Evolutionary conservation across 2,797 vertebrate species (phyloP), one percentile per base, ranked within the genome.

Genomic region (Avahi laniger): DNA sequence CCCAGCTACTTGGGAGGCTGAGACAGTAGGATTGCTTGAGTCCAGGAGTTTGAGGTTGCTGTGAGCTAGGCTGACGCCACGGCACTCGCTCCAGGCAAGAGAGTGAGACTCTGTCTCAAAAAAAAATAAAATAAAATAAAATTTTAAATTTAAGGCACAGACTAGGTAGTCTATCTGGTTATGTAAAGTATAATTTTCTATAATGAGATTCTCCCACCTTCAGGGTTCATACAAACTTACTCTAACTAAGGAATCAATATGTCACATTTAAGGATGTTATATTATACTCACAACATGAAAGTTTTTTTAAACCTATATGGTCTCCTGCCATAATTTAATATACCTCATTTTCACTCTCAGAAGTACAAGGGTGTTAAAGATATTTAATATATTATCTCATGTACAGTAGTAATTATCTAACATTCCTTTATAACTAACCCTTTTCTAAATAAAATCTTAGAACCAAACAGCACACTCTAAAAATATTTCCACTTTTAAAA

Each of bases 401-500:
- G 20, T 50, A 87, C 1, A 33, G 33, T 14, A 75, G 65, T 38
- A 75, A 82, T 81, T 61, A 54, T 24, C 73, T 89, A 65, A 61
- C 82, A 83, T 46, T 83, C 41, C 24, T 79, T 91, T 78, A 22
- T 76, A 91, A 54, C 35, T 63, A 78, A 78, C 6, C 35, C 12
- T 24, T 88, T 63, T 38, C 70, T 52, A 70, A 70, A 50, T 61
- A 83, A 86, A 57, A 57, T 43, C 57, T 75, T 76, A 79, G 38
- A 80, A 59, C 72, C 67, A 93, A 50, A 75, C 43, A 91, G 50
- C 30, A 73, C 33, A 89, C 0, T 7, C 20, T 50, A 69, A 82
- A 97, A 95, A 20, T 72, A 69, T 30, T 93, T 78, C 50, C 13
- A 69, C 1, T 61, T 95, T 84, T 79, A 87, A 48, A 92, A 73